These are phyloP conservation scores for Cebidichthys violaceus DNA, from an alignment of 2,113 vertebrate genomes.

Conservation along the genomic window DNA sequence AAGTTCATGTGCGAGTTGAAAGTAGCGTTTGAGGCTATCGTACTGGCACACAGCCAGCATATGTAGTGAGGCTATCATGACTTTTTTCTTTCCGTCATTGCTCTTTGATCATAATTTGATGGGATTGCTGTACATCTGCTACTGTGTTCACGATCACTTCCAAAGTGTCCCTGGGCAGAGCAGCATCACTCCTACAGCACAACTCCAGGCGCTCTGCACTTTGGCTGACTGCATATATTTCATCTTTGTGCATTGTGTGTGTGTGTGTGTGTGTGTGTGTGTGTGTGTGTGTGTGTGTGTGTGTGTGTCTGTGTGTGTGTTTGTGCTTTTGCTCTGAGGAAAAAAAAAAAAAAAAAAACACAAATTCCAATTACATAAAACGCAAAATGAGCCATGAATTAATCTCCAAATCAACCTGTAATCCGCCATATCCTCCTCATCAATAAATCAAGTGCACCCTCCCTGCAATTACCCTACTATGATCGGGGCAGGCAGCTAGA, in stretches of 20 bases:
- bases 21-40: slow-evolving; percentile 1
- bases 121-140: slow-evolving; percentile 35
- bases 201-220: slow-evolving; percentile 12
- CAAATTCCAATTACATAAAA: slow-evolving; percentile 54
- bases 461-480: slow-evolving; percentile 73
- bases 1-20: slow-evolving; percentile 5
- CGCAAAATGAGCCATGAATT: slow-evolving; percentile 63
- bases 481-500: slow-evolving; percentile 73
- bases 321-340: neutral
- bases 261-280: slow-evolving; percentile 20
- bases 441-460: slow-evolving; percentile 72
- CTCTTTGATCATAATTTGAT: slow-evolving; percentile 43
- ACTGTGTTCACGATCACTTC: slow-evolving; percentile 11
- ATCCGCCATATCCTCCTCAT: slow-evolving; percentile 49
- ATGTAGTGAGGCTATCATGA: neutral
- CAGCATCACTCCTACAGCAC: neutral
- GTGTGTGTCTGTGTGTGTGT: slow-evolving; percentile 14
- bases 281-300: slow-evolving; percentile 9
- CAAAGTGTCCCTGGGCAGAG: slow-evolving; percentile 29
- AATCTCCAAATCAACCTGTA: slow-evolving; percentile 66
- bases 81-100: slow-evolving; percentile 12
- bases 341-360: slow-evolving; percentile 1
- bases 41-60: neutral
- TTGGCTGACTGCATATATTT: slow-evolving; percentile 17
- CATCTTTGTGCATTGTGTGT: slow-evolving; percentile 12